phyloP scores from a whole-genome alignment of 2,797 vertebrate genomes.

The Anguilla anguilla region DNA sequence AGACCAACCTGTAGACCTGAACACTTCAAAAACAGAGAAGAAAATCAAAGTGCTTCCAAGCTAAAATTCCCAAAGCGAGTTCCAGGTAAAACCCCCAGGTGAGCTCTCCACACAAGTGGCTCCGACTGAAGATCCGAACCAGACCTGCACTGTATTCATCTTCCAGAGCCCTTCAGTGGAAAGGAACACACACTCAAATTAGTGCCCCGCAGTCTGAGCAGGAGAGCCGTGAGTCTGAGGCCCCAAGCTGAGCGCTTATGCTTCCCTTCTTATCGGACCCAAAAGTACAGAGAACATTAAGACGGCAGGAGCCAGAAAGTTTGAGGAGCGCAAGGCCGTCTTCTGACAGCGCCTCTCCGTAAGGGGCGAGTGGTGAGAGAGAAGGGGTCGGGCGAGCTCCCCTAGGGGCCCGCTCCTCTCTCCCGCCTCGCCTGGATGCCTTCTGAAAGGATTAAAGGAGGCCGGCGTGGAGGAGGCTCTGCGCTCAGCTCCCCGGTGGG shows the following conservation, averaged over 20 bases:
- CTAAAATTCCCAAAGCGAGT: not conserved
- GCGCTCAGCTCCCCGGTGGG: constrained; percentile 16
- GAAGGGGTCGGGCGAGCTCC: not conserved
- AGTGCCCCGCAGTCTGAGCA: not conserved
- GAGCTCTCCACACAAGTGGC: not conserved
- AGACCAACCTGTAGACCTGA: not conserved
- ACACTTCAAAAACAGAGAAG: not conserved
- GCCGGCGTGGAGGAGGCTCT: constrained; percentile 25
- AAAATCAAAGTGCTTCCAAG: constrained; percentile 1
- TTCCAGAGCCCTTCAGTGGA: not conserved
- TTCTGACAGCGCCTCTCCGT: constrained; percentile 39
- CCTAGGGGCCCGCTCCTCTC: constrained; percentile 14
- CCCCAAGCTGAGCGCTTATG: not conserved
- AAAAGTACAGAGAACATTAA: not conserved
- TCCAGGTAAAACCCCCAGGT: not conserved
- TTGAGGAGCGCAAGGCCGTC: constrained; percentile 12
- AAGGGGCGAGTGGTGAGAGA: constrained; percentile 29
- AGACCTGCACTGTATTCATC: not conserved
- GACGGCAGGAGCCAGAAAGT: constrained; percentile 7
- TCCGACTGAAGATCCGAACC: not conserved
- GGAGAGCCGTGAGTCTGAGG: not conserved
- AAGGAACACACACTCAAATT: not conserved
- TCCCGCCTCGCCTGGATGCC: constrained; percentile 26
- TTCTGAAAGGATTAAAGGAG: constrained; percentile 40
- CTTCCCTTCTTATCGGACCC: constrained; percentile 3